A percentile compares a stretch with the other conserved stretches of the same genome.
Conservation (phyloP, 1,140 invertebrate genomes). For the Hylaeus volcanicus region DNA sequence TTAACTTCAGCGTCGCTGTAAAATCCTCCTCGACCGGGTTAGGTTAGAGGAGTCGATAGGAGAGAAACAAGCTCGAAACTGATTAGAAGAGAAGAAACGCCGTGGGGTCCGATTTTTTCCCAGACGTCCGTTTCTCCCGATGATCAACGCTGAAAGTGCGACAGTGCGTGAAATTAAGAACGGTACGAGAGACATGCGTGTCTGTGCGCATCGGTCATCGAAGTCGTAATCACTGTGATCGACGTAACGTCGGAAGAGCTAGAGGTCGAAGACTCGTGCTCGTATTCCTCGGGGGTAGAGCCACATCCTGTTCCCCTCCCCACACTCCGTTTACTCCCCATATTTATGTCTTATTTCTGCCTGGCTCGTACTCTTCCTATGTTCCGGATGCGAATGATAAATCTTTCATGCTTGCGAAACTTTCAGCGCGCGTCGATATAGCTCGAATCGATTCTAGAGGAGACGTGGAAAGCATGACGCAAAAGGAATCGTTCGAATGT, state of each 20-base stretch:
- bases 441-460: too few species aligned
- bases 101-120: neutral
- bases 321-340: neutral
- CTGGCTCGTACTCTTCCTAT: neutral
- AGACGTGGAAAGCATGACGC: too few species aligned
- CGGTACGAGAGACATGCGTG: conserved; percentile 33
- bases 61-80: neutral
- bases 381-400: conserved; percentile 23
- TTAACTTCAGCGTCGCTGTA: neutral
- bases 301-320: conserved; percentile 26
- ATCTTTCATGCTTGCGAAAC: neutral
- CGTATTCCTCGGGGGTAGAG: conserved; percentile 26
- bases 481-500: too few species aligned
- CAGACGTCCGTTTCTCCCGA: conserved; percentile 2
- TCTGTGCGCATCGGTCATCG: conserved; percentile 66
- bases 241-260: conserved; percentile 44
- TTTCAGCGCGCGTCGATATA: neutral
- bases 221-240: conserved; percentile 74
- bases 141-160: conserved; percentile 63
- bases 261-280: conserved; percentile 25
- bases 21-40: neutral
- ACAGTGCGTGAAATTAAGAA: conserved; percentile 73
- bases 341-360: conserved; percentile 42
- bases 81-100: neutral
- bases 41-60: neutral